Evolutionary conservation across 1,140 invertebrate genomes (phyloP), one percentile per base, ranked within the genome.

Genomic region (Atta cephalotes): DNA sequence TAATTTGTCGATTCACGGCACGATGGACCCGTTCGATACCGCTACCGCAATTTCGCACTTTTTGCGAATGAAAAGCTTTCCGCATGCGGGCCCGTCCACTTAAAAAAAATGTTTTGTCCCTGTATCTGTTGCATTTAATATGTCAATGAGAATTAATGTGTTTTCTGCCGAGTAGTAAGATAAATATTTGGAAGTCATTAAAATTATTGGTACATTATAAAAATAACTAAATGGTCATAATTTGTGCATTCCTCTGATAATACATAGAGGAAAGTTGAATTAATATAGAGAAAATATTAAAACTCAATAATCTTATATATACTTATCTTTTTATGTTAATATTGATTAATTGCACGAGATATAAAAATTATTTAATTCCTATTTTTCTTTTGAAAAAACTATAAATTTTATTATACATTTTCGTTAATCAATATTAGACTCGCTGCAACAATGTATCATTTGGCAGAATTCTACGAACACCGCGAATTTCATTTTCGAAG

Each of bases 1-100:
- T 87, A 91, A 91, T 91, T 91, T 91, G 89, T 91, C 89, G 89
- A 91, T 91, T 91, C 90, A 89, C 87, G 85, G 90, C 89, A 89
- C 89, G 89, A 91, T 87, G 89, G 89, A 89, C 81, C 81, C 85
- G 79, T 91, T 91, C 90, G 90, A 91, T 91, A 91, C 77, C 74
- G 62, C 53, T 70, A 65, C 85, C 53, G 85, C 89, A 91, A 91
- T 91, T 91, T 91, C 74, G 72, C 66, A 89, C 77, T 90, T 91
- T 89, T 91, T 88, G 89, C 87, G 63, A 82, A 49, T 91, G 87
- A 91, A 91, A 91, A 85, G 85, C 80, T 63, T 62, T 63, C 45
- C 31, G 58, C 58, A 21, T 51, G 60, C 71, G 28, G n/a, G 9
- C 18, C 53, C 58, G 56, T 49, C 53, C 51, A 21, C 10, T 35